These are phyloP conservation scores for Criorhina ranunculi DNA, from an alignment of 2,888 invertebrate species.

Conservation along the genomic window DNA sequence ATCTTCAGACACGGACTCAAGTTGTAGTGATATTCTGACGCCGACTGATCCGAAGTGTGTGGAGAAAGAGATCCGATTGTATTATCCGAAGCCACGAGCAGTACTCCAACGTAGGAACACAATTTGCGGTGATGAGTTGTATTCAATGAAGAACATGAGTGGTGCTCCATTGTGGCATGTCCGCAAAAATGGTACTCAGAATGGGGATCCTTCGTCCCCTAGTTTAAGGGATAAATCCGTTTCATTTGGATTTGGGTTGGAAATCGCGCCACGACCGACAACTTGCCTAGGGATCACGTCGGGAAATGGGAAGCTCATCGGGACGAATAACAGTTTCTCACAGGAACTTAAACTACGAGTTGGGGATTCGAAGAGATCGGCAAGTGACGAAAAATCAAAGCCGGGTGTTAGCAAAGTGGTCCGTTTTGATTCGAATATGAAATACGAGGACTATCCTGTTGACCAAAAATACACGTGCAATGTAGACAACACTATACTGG, in stretches of 20 bases:
- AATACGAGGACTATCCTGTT: conserved; percentile 82
- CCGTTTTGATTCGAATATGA: conserved; percentile 84
- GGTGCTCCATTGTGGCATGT: conserved; percentile 89
- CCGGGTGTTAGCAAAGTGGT: conserved; percentile 84
- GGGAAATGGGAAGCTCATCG: conserved; percentile 69
- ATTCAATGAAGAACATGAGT: conserved; percentile 81
- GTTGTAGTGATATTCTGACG: conserved; percentile 86
- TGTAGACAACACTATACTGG: conserved; percentile 84
- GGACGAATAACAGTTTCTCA: conserved; percentile 76
- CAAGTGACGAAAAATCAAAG: conserved; percentile 80
- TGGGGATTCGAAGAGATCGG: conserved; percentile 54
- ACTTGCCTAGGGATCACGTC: conserved; percentile 87
- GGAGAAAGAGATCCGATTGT: conserved; percentile 86
- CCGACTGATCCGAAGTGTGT: conserved; percentile 84
- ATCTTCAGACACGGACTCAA: conserved; percentile 85
- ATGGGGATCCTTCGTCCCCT: conserved; percentile 85
- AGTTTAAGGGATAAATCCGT: conserved; percentile 91
- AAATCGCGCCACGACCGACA: conserved; percentile 88
- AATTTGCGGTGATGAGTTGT: conserved; percentile 92
- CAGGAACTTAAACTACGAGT: conserved; percentile 71
- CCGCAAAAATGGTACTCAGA: conserved; percentile 86
- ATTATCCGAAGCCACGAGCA: conserved; percentile 90
- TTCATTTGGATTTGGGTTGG: conserved; percentile 91
- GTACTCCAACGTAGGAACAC: conserved; percentile 93
- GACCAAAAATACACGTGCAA: conserved; percentile 84